Base-by-base conservation (phyloP, 2,888 invertebrate genomes). In the Andrena minutula region DNA sequence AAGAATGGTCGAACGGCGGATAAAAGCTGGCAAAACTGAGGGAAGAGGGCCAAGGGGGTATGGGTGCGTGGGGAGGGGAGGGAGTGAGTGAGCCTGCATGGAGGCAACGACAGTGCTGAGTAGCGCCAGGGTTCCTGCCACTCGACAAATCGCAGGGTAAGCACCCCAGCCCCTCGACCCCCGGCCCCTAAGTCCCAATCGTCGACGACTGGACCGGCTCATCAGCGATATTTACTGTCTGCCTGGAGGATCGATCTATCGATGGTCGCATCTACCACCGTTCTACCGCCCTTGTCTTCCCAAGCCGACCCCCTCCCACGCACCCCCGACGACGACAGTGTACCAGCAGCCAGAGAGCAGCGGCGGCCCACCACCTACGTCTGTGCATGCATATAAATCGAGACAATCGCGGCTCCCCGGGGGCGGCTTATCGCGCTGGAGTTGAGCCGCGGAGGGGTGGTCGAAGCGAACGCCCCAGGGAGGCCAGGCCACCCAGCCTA, bases 171-270 rank as follows among this genome's bases (percentile, higher is more conserved):
- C 60, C 73, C 72, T 51, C 68, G 32, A 41, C 58, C 75, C 64
- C 69, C 75, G 65, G 30, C 64, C 65, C 83, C 74, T 78, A 79
- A 71, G 79, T 81, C 83, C 86, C 83, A 73, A 75, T 79, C 86
- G 86, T 81, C 80, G 83, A 74, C 84, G 82, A 84, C 83, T 60
- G 83, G 86, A 78, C 84, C 84, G 84, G 90, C 90, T 91, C 92
- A 92, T 92, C 91, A 91, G 89, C 87, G 89, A 90, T 92, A 91
- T 91, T 92, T 91, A 89, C 91, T 84, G 91, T 91, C 91, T 90
- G 90, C 83, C 86, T 32, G 80, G 84, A 78, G 90, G 74, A 89
- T 89, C 89, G 88, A 91, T 90, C 85, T 90, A 89, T 91, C 88
- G 90, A 88, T 80, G 86, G 84, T 71, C 75, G 74, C 80, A 65